These are phyloP conservation scores for Vanacampus margaritifer DNA, from an alignment of 2,113 vertebrate genomes.

Conservation along the genomic window DNA sequence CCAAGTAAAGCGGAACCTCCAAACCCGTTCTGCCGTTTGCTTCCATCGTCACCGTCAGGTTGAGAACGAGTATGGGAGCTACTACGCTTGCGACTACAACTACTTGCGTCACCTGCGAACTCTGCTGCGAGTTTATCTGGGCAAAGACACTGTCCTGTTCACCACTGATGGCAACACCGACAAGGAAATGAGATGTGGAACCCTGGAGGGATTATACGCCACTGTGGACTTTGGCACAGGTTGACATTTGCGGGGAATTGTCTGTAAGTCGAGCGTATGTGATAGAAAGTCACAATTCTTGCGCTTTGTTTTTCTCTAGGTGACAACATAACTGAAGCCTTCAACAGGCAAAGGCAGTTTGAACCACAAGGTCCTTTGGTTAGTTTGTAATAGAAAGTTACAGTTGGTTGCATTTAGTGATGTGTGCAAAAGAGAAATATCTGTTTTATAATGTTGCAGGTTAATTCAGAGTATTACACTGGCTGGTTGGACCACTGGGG, in stretches of 20 bases:
- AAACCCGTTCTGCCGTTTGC: background rate
- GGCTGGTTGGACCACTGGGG: constrained; percentile 99
- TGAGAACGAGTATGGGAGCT: constrained; percentile 97
- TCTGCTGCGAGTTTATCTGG: constrained; percentile 79
- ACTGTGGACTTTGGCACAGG: constrained; percentile 95
- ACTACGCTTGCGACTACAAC: constrained; percentile 81
- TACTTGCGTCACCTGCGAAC: constrained; percentile 83
- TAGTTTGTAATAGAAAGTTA: constrained; percentile 36
- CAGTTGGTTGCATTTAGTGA: background rate
- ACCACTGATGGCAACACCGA: constrained; percentile 82
- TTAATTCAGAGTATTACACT: constrained; percentile 96
- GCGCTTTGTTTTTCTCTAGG: constrained; percentile 56
- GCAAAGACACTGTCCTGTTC: constrained; percentile 84
- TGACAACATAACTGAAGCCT: constrained; percentile 79
- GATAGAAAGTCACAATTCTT: background rate
- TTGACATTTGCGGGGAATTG: constrained; percentile 41
- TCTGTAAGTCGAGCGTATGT: background rate
- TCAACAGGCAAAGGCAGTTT: constrained; percentile 77
- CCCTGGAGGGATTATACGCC: constrained; percentile 82
- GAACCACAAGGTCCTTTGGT: constrained; percentile 90
- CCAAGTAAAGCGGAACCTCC: background rate
- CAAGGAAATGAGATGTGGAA: constrained; percentile 82
- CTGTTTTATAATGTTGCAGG: constrained; percentile 65
- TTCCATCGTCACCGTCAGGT: constrained; percentile 66
- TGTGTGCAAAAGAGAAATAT: background rate